Base-by-base conservation (phyloP, 64 coral and sea anemone genomes). In the Montipora capricornis region DNA sequence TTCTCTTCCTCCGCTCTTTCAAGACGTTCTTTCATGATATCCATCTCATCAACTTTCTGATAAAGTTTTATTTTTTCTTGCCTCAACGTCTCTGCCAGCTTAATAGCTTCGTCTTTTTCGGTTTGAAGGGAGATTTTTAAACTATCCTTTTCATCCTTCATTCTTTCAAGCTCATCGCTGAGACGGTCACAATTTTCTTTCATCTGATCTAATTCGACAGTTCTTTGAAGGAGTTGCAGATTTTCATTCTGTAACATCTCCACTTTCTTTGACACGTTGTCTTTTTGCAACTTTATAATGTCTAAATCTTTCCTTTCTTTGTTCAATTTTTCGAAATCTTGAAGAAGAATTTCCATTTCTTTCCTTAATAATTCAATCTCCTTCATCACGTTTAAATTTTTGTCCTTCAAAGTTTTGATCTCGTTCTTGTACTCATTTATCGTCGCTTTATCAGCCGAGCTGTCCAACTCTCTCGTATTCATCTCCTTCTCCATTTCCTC, bases 301-400 rank as follows among this genome's bases (percentile, higher is more conserved):
- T 73, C 47, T 8, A 86, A 2, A 20, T 77, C 68, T 13, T 73
- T 20, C 46, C 44, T 85, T 57, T 92, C 74, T 77, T 75, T 16
- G 13, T 61, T 60, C 47, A 86, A 49, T 77, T 57, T 64, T 47
- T 69, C 49, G 8, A 86, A 59, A 57, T 84, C 61, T 12, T 92
- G 80, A 47, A 84, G 73, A 37, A 75, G 22, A 49, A 77, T 83
- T 64, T 73, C 26, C 17, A 45, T 92, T 15, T 92, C 20, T 20
- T 84, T 92, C 17, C 81, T 49, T 26, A 92, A 70, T 48, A 8
- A 64, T 44, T 84, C 80, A 20, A 58, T 45, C 11, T 92, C 81
- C 8, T 17, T 45, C 20, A 45, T 15, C 1, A 55, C 81, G 14
- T 59, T 76, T 0, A n/a, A 20, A 13, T 78, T 92, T 50, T 78